phyloP scores from a whole-genome alignment of 1,140 invertebrate genomes.

The Solenopsis fugax region DNA sequence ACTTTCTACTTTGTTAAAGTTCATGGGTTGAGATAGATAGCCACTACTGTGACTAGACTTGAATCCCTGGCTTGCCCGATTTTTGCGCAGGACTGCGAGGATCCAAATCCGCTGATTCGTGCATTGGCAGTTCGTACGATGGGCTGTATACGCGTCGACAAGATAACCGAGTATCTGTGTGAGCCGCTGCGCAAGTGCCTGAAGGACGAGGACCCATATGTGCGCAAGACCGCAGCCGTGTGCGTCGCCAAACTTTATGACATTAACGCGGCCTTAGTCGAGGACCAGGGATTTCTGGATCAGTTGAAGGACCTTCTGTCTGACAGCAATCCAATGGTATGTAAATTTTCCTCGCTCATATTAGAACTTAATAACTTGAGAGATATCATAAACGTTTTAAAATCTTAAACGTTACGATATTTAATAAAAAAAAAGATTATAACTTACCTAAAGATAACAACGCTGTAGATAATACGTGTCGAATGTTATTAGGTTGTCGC shows the following conservation, averaged over 20 bases:
- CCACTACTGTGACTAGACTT: conserved; percentile 86
- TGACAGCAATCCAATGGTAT: conserved; percentile 99
- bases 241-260: conserved; percentile 99
- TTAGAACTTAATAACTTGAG: not conserved
- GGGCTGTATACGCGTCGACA: conserved; percentile 99
- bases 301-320: conserved; percentile 98
- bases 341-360: not conserved
- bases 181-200: conserved; percentile 99
- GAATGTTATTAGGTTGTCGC: conserved; percentile 93
- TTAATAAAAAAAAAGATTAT: conserved; percentile 19
- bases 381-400: not conserved
- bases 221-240: conserved; percentile 99
- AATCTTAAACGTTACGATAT: conserved; percentile 19
- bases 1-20: conserved; percentile 85
- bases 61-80: conserved; percentile 87
- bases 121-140: conserved; percentile 99
- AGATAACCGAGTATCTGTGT: conserved; percentile 99
- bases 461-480: not conserved
- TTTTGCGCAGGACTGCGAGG: conserved; percentile 98
- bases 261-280: conserved; percentile 98
- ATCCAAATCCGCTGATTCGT: conserved; percentile 99
- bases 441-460: not conserved
- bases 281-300: conserved; percentile 99
- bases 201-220: conserved; percentile 99
- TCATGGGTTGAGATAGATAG: conserved; percentile 86